Percentiles rank a stretch among this genome's conserved stretches.
Conservation (phyloP, 2,888 invertebrate genomes). For the Drosophila putrida region DNA sequence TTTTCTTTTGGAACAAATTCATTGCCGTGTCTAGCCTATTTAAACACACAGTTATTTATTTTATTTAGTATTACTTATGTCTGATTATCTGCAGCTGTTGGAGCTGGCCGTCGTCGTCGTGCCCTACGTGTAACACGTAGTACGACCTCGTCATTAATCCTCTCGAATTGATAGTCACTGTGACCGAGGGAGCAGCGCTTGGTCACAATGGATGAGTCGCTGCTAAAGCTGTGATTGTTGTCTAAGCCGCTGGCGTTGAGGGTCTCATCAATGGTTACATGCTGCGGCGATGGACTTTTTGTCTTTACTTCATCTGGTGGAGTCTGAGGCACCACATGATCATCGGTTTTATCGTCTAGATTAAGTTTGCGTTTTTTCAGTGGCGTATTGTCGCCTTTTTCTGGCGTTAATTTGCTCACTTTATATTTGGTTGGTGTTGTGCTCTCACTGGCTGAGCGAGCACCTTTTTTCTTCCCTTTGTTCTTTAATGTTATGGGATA, state of each 20-base stretch:
- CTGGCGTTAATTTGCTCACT: background rate
- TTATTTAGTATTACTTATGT: background rate
- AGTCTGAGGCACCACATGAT: conserved; percentile 14
- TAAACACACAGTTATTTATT: conserved; percentile 1
- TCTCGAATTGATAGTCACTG: conserved; percentile 81
- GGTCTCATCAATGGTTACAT: conserved; percentile 66
- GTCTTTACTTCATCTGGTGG: background rate
- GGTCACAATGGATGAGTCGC: conserved; percentile 47
- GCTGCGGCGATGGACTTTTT: background rate
- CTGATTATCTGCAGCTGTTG: background rate
- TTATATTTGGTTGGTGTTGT: background rate
- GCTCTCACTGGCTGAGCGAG: conserved; percentile 4
- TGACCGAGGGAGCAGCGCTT: conserved; percentile 79
- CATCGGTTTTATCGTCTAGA: background rate
- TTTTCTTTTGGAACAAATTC: background rate
- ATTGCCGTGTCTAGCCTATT: background rate
- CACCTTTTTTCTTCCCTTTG: conserved; percentile 7
- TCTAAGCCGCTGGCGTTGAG: conserved; percentile 12
- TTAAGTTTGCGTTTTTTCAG: conserved; percentile 47
- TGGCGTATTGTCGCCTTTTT: conserved; percentile 29
- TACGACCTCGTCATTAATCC: conserved; percentile 75
- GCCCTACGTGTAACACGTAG: conserved; percentile 73
- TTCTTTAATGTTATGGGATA: conserved; percentile 15
- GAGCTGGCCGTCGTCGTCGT: conserved; percentile 26
- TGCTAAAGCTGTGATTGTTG: conserved; percentile 1